phyloP scores from a whole-genome alignment of 2,797 vertebrate species.

The Muraenolepis orangiensis region DNA sequence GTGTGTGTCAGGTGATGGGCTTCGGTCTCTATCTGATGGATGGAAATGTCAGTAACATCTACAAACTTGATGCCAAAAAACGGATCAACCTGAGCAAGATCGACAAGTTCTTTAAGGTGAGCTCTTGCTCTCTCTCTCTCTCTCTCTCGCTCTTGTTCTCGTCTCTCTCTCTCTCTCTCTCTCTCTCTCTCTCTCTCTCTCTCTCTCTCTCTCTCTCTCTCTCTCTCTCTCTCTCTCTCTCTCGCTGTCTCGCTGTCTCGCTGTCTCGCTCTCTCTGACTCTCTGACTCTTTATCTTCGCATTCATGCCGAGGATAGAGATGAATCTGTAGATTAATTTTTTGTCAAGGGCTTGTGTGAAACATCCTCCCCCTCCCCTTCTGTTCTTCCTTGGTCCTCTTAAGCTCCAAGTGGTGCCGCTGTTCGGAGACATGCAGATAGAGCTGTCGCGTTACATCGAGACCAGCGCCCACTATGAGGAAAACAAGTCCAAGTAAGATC shows the following conservation, averaged over 20 bases:
- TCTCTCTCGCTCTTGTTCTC: too few species aligned
- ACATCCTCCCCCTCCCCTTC: background rate
- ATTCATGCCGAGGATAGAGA: background rate
- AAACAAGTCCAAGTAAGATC: slow-evolving; percentile 91
- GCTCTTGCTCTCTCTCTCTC: too few species aligned
- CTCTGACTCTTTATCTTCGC: background rate
- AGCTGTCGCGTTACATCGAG: slow-evolving; percentile 96
- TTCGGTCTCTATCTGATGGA: slow-evolving; percentile 98
- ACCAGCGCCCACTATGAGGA: slow-evolving; percentile 98
- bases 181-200: too few species aligned
- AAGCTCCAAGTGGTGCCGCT: slow-evolving; percentile 96
- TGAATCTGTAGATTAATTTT: background rate
- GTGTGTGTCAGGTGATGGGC: slow-evolving; percentile 88
- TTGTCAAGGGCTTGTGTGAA: background rate
- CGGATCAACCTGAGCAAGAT: slow-evolving; percentile 97
- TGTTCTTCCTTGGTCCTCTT: slow-evolving; percentile 13
- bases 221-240: too few species aligned
- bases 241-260: too few species aligned
- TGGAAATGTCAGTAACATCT: slow-evolving; percentile 94
- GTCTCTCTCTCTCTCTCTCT: too few species aligned
- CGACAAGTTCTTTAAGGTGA: slow-evolving; percentile 94
- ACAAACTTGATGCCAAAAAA: slow-evolving; percentile 97
- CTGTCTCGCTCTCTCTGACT: too few species aligned
- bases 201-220: too few species aligned
- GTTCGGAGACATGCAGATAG: slow-evolving; percentile 99